phyloP scores from a whole-genome alignment of 92 coral and sea anemone genomes.

The Porites divaricata region DNA sequence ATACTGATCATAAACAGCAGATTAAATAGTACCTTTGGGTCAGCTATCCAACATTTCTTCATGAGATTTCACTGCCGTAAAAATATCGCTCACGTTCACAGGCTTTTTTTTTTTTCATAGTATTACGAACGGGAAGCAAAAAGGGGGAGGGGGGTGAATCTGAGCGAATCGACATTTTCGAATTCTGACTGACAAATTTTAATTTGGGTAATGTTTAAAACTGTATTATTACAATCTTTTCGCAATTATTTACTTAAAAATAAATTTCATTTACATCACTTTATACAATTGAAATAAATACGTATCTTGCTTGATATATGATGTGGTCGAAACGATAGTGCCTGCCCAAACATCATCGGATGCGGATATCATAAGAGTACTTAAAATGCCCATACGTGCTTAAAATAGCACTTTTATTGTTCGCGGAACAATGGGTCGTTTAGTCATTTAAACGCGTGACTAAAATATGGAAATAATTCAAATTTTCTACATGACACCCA shows the following conservation, averaged over 20 bases:
- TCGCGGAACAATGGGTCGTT: not conserved
- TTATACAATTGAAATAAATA: not conserved
- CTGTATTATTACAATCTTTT: not conserved
- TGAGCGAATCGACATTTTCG: not conserved
- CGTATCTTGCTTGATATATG: not conserved
- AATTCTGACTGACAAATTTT: not conserved
- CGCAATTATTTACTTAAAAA: not conserved
- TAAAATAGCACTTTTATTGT: constrained; percentile 24
- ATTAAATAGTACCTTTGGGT: constrained; percentile 68
- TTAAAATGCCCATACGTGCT: not conserved
- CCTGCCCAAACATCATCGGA: not conserved
- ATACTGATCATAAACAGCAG: too few relatives aligned
- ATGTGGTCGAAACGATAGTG: not conserved
- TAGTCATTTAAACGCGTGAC: not conserved
- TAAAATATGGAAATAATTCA: constrained; percentile 1
- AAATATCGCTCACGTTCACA: constrained; percentile 13
- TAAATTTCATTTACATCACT: not conserved
- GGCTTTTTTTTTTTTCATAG: too few relatives aligned
- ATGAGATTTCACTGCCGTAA: constrained; percentile 41
- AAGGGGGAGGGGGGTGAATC: constrained; percentile 15
- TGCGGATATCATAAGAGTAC: constrained; percentile 4
- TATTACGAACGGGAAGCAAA: too few relatives aligned
- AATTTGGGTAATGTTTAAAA: not conserved
- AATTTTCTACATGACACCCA: constrained; percentile 20
- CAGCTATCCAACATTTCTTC: constrained; percentile 77